These are phyloP conservation scores for Philereme transversata DNA, from an alignment of 2,888 invertebrate species.

Conservation along the genomic window DNA sequence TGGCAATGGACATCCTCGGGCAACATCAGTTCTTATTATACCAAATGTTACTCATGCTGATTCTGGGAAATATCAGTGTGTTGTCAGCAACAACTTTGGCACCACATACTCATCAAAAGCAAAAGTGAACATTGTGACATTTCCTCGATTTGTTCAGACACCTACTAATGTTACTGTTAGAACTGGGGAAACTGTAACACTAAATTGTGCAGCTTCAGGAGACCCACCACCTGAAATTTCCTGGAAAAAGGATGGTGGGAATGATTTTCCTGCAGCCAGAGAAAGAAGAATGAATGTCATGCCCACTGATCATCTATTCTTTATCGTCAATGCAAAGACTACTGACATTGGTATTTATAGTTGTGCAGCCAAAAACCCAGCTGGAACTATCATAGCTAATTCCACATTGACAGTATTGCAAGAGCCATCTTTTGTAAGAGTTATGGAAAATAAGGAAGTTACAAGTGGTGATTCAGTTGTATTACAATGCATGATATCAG, in stretches of 20 bases:
- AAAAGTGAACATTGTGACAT: constrained; percentile 93
- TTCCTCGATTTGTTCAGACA: constrained; percentile 92
- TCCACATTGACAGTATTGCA: constrained; percentile 94
- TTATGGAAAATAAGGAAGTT: constrained; percentile 93
- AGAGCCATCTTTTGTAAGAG: constrained; percentile 93
- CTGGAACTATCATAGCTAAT: constrained; percentile 93
- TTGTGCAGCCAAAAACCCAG: constrained; percentile 95
- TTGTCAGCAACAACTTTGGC: constrained; percentile 94
- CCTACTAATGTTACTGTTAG: constrained; percentile 93
- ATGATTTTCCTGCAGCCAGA: constrained; percentile 96
- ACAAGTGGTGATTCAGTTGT: constrained; percentile 93
- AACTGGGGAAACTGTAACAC: constrained; percentile 92
- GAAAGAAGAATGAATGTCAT: constrained; percentile 97
- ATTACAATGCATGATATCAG: constrained; percentile 93
- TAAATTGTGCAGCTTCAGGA: constrained; percentile 96
- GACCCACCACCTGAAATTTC: constrained; percentile 95
- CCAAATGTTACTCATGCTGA: constrained; percentile 90
- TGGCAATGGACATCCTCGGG: constrained; percentile 85
- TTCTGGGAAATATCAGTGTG: constrained; percentile 96
- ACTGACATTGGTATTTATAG: constrained; percentile 96
- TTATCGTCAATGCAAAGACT: constrained; percentile 95
- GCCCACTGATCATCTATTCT: constrained; percentile 95
- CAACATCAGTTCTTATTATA: constrained; percentile 89
- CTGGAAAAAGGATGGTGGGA: constrained; percentile 96
- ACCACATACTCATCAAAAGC: constrained; percentile 95